A percentile compares a stretch with the other conserved stretches of the same genome.
Evolutionary conservation across 2,797 vertebrate genomes (phyloP).

Genomic region (Brachymystax lenok): DNA sequence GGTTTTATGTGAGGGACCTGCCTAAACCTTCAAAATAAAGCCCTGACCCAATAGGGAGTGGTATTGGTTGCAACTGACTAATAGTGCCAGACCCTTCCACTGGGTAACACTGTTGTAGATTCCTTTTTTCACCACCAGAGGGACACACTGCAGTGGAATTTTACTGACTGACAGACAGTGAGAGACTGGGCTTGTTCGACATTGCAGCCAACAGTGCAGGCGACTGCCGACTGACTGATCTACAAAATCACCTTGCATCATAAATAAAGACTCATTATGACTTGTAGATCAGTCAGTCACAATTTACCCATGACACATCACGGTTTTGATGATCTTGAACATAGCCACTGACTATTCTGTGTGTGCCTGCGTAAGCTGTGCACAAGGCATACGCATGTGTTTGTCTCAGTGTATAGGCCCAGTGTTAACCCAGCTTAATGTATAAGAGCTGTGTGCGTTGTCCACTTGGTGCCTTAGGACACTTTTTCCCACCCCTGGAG

Average conservation of each 20-base stretch:
- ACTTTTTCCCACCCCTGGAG: slow-evolving; percentile 60
- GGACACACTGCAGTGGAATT: slow-evolving; percentile 29
- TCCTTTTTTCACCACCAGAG: slow-evolving; percentile 59
- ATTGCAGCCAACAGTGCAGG: too few relatives aligned
- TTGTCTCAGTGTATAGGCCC: slow-evolving; percentile 35
- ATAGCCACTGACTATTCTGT: slow-evolving; percentile 4
- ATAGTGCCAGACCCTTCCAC: not conserved
- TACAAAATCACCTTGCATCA: too few relatives aligned
- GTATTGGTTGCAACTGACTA: not conserved
- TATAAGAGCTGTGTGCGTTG: slow-evolving; percentile 72
- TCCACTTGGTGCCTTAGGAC: slow-evolving; percentile 63
- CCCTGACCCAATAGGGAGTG: not conserved
- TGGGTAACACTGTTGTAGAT: too few relatives aligned
- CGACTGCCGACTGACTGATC: too few relatives aligned
- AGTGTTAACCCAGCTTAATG: slow-evolving; percentile 77
- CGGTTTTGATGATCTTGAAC: not conserved
- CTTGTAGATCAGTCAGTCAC: too few relatives aligned
- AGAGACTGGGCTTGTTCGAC: too few relatives aligned
- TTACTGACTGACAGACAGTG: not conserved
- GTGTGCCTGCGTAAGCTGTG: slow-evolving; percentile 4
- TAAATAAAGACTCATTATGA: too few relatives aligned
- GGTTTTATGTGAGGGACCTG: not conserved
- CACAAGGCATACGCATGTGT: not conserved
- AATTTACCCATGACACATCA: too few relatives aligned
- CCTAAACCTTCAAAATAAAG: not conserved